phyloP scores from a whole-genome alignment of 2,888 invertebrate genomes.

The Drosophila longiperda region DNA sequence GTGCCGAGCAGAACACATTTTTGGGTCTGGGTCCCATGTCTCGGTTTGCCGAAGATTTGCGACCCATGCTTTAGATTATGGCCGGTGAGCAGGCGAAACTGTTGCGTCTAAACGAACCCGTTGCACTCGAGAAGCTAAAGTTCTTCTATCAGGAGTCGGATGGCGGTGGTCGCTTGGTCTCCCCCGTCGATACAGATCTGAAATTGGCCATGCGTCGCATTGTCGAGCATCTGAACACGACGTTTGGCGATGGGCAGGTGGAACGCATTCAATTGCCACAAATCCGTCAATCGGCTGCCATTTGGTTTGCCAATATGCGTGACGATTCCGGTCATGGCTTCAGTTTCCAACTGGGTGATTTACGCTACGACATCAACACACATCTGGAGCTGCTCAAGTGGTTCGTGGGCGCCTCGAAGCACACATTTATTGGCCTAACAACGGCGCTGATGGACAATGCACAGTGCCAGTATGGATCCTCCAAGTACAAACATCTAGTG shows the following conservation, averaged over 20 bases:
- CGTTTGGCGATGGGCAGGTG: constrained; percentile 72
- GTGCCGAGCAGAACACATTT: constrained; percentile 86
- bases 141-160: constrained; percentile 93
- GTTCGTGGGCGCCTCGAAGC: constrained; percentile 90
- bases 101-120: constrained; percentile 88
- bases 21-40: constrained; percentile 93
- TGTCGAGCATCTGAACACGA: constrained; percentile 87
- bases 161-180: constrained; percentile 89
- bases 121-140: constrained; percentile 89
- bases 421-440: constrained; percentile 92
- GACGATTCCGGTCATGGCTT: constrained; percentile 88
- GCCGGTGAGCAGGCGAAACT: constrained; percentile 87
- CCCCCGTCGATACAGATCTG: constrained; percentile 91
- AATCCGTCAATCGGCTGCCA: constrained; percentile 88
- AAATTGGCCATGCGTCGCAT: constrained; percentile 88
- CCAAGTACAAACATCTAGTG: constrained; percentile 87
- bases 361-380: constrained; percentile 87
- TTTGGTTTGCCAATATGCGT: constrained; percentile 92
- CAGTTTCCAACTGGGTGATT: constrained; percentile 88
- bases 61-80: constrained; percentile 91
- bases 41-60: constrained; percentile 93
- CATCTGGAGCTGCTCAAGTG: constrained; percentile 90
- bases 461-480: constrained; percentile 87
- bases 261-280: constrained; percentile 85
- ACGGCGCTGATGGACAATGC: constrained; percentile 89